phyloP scores from a whole-genome alignment of 2,888 invertebrate species.

The Gari tellinella region DNA sequence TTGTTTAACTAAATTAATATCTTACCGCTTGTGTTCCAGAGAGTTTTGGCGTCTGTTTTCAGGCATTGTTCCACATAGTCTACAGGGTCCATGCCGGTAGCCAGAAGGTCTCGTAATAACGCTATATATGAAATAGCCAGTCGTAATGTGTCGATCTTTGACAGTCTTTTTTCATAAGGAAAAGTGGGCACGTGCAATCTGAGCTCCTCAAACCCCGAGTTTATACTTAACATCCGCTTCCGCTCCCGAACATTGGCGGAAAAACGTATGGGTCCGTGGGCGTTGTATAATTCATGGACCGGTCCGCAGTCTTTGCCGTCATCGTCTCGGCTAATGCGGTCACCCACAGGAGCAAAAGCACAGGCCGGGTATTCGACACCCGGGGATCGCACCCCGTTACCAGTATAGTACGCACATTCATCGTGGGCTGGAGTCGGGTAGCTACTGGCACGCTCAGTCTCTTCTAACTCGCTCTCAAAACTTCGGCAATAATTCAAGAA shows the following conservation, averaged over 20 bases:
- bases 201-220: constrained; percentile 96
- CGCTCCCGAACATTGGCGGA: constrained; percentile 97
- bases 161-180: constrained; percentile 98
- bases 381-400: constrained; percentile 11
- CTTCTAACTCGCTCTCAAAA: constrained; percentile 65
- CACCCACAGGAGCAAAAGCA: constrained; percentile 29
- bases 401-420: background rate
- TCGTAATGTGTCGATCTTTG: constrained; percentile 98
- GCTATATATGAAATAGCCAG: constrained; percentile 98
- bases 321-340: constrained; percentile 42
- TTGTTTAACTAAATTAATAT: no score
- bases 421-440: background rate
- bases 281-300: constrained; percentile 25
- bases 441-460: constrained; percentile 32
- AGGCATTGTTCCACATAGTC: constrained; percentile 97
- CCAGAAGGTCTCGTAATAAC: constrained; percentile 89
- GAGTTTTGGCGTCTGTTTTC: constrained; percentile 88
- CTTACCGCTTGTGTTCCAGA: constrained; percentile 98
- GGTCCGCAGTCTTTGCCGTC: constrained; percentile 21
- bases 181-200: constrained; percentile 99
- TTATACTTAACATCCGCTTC: constrained; percentile 99
- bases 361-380: constrained; percentile 45
- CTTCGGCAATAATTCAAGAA: constrained; percentile 65
- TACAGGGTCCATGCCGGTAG: constrained; percentile 93
- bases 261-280: constrained; percentile 88